Base-by-base conservation (phyloP, 2,797 vertebrate species). In the Podarcis lilfordi region DNA sequence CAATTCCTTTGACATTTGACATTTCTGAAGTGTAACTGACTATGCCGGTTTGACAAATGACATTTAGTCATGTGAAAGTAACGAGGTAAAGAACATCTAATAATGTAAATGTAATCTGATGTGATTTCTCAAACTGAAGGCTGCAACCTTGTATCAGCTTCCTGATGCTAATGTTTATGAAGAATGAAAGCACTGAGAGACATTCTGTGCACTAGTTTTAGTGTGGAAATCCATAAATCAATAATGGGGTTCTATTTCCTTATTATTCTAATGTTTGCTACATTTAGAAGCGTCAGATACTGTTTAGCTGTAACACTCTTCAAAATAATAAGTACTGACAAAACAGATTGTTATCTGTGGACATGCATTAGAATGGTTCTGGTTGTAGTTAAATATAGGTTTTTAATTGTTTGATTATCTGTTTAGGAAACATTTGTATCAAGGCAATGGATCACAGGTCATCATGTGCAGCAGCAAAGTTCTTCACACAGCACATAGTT, bases 1-100 rank as follows among this genome's bases (percentile, higher is more conserved):
- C 78, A 89, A 9, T 80, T 89, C 84, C 90, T 86, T 68, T 89
- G 91, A 91, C 92, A 94, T 94, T 92, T 92, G 91, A 90, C 90
- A 86, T 89, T 94, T 93, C 85, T 92, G 72, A 32, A 80, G 86
- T 83, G 84, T 86, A 90, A 92, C 91, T 75, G 50, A 69, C 69
- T 78, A 80, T 81, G 89, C 86, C 90, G 87, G 86, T 92, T 93
- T 92, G 90, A 94, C 71, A 93, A 95, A 95, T 88, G 85, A 25
- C 0, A 0, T 92, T 92, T 78, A 83, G 86, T 91, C 91, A 84
- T 87, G 71, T 90, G 89, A 85, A 84, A 91, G 82, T 90, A 92
- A 90, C 76, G 37, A 93, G 64, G 50, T 91, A 64, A 55, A 64
- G 61, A 19, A 74, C 45, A 90, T 86, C 40, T 88, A 45, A 91